These are phyloP conservation scores for Macaria liturata DNA, from an alignment of 2,888 invertebrate species.

Conservation along the genomic window DNA sequence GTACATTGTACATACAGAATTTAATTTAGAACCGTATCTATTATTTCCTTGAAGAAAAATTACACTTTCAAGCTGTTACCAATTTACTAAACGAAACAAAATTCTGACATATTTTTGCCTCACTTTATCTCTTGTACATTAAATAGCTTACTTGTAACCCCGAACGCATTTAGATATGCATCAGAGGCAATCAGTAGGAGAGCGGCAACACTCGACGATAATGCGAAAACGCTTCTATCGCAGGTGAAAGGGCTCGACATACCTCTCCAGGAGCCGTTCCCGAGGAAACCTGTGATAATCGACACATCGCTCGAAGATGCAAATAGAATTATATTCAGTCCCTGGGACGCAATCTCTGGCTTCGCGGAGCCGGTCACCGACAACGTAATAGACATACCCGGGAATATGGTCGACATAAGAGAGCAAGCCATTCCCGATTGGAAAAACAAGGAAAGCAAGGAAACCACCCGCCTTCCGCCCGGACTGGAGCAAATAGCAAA, in stretches of 20 bases:
- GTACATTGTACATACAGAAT: too few relatives aligned
- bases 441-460: slow-evolving; percentile 71
- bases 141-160: not conserved
- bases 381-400: slow-evolving; percentile 74
- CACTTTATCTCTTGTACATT: not conserved
- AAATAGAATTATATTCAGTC: slow-evolving; percentile 81
- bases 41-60: too few relatives aligned
- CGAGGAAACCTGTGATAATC: slow-evolving; percentile 66
- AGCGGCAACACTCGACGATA: slow-evolving; percentile 20
- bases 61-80: too few relatives aligned
- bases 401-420: slow-evolving; percentile 59
- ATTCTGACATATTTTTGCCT: not conserved
- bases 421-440: slow-evolving; percentile 53
- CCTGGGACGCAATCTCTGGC: slow-evolving; percentile 76
- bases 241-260: slow-evolving; percentile 78
- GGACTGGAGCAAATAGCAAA: slow-evolving; percentile 66
- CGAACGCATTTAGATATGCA: slow-evolving; percentile 24
- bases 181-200: slow-evolving; percentile 28
- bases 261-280: slow-evolving; percentile 61
- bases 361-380: slow-evolving; percentile 74
- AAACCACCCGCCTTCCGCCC: slow-evolving; percentile 52
- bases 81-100: too few relatives aligned
- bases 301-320: slow-evolving; percentile 78
- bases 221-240: slow-evolving; percentile 32
- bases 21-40: too few relatives aligned